phyloP scores from a whole-genome alignment of 1,140 invertebrate genomes.

The Calliopsis andreniformis region DNA sequence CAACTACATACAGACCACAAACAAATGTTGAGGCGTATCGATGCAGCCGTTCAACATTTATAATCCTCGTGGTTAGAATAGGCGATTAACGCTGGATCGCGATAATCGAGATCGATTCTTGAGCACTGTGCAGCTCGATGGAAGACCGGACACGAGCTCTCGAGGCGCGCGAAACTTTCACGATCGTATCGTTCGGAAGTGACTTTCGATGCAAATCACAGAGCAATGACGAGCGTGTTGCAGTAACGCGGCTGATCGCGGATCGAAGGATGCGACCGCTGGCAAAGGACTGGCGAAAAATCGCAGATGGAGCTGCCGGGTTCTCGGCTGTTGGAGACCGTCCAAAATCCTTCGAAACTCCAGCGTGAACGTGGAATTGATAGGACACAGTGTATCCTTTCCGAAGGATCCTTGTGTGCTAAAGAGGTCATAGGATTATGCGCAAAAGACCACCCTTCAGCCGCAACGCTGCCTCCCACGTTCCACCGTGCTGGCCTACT shows the following conservation, averaged over 20 bases:
- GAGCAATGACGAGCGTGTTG: conserved; percentile 10
- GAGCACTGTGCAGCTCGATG: not conserved
- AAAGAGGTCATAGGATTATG: conserved; percentile 71
- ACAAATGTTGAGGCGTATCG: conserved; percentile 25
- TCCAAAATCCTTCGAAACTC: conserved; percentile 71
- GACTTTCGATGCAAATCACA: conserved; percentile 16
- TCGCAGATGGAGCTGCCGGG: conserved; percentile 35
- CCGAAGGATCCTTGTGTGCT: conserved; percentile 31
- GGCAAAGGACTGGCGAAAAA: conserved; percentile 34
- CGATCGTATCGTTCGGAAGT: conserved; percentile 13
- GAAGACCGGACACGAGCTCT: not conserved
- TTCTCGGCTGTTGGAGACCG: conserved; percentile 62
- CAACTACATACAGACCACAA: conserved; percentile 28
- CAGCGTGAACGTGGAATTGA: conserved; percentile 64
- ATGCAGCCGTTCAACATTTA: conserved; percentile 31
- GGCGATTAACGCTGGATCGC: not conserved
- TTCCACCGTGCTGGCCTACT: not conserved
- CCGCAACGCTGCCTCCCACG: conserved; percentile 25
- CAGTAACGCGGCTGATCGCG: not conserved
- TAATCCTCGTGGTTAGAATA: not conserved
- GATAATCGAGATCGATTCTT: not conserved
- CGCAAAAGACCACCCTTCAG: conserved; percentile 39
- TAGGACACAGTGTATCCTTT: conserved; percentile 45
- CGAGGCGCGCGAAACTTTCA: not conserved
- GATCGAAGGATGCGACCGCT: conserved; percentile 13